A percentile compares a stretch with the other conserved stretches of the same genome.
Conservation (phyloP, 2,888 invertebrate species). For the Hemistola chrysoprasaria region DNA sequence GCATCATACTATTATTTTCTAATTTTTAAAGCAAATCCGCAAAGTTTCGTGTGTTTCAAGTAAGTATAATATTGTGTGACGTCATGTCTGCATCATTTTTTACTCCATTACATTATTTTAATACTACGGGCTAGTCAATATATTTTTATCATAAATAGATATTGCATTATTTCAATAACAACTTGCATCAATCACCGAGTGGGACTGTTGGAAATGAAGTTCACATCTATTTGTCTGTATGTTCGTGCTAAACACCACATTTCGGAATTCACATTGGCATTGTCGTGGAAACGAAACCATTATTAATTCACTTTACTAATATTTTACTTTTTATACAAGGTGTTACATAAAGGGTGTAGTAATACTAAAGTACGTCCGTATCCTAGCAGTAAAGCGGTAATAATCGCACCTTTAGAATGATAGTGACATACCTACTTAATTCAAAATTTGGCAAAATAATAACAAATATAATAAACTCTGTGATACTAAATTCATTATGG, state of each 20-base stretch:
- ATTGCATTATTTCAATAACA: too few species aligned
- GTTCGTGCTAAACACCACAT: conserved; percentile 76
- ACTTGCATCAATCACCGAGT: conserved; percentile 62
- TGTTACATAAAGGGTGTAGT: too few species aligned
- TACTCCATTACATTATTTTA: conserved; percentile 34
- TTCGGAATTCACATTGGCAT: conserved; percentile 65
- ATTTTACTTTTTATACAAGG: conserved; percentile 25
- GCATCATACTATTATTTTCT: conserved; percentile 1
- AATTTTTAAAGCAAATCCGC: neutral
- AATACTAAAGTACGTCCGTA: too few species aligned
- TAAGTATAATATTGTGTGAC: conserved; percentile 20
- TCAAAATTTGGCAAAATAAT: too few species aligned
- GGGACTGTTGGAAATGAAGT: conserved; percentile 56
- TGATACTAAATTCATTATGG: too few species aligned
- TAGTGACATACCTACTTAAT: too few species aligned
- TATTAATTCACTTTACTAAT: conserved; percentile 76
- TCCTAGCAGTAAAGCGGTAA: too few species aligned
- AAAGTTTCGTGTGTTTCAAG: neutral
- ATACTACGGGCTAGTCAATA: too few species aligned
- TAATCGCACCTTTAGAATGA: too few species aligned
- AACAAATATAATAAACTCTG: too few species aligned
- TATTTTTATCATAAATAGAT: too few species aligned
- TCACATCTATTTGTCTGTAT: conserved; percentile 73
- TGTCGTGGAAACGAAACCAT: conserved; percentile 58
- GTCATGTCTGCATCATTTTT: conserved; percentile 48